A percentile compares a stretch with the other conserved stretches of the same genome.
These are phyloP conservation scores for Channa maculata DNA, from an alignment of 2,113 vertebrate species.

Conservation along the genomic window DNA sequence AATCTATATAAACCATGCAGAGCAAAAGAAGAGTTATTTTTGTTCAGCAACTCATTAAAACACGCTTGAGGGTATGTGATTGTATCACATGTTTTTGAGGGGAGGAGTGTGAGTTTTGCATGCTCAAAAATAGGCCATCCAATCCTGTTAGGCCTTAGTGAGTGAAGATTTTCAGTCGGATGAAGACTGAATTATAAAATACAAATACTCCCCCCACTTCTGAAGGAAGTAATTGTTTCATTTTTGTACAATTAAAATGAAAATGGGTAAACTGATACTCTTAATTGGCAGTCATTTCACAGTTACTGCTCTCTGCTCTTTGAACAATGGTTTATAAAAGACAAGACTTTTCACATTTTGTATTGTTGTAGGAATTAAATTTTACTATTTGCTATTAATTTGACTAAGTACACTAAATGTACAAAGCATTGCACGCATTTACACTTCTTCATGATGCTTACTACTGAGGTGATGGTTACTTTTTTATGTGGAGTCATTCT, in stretches of 20 bases:
- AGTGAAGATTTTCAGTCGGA: slow-evolving; percentile 46
- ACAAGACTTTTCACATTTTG: background rate
- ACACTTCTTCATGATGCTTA: background rate
- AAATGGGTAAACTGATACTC: slow-evolving; percentile 49
- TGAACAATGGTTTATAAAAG: slow-evolving; percentile 13
- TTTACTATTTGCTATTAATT: background rate
- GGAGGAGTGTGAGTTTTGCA: slow-evolving; percentile 45
- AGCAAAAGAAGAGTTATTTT: slow-evolving; percentile 65
- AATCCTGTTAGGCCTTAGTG: slow-evolving; percentile 34
- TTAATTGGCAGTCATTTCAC: slow-evolving; percentile 39
- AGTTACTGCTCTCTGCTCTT: slow-evolving; percentile 23
- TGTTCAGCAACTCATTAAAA: slow-evolving; percentile 77
- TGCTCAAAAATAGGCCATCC: slow-evolving; percentile 73
- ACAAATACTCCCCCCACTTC: slow-evolving; percentile 28
- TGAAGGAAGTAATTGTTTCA: slow-evolving; percentile 36
- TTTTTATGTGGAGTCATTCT: too few species aligned
- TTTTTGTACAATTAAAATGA: slow-evolving; percentile 55
- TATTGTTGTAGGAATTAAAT: slow-evolving; percentile 8
- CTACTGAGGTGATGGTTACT: too few species aligned
- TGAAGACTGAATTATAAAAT: slow-evolving; percentile 33
- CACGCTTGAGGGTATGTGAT: slow-evolving; percentile 67
- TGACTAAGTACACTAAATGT: background rate
- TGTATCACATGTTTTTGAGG: slow-evolving; percentile 65
- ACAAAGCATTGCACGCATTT: background rate
- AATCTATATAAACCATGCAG: slow-evolving; percentile 52